A percentile compares a stretch with the other conserved stretches of the same genome.
Evolutionary conservation across 2,113 vertebrate species (phyloP).

Genomic region (Passer domesticus): DNA sequence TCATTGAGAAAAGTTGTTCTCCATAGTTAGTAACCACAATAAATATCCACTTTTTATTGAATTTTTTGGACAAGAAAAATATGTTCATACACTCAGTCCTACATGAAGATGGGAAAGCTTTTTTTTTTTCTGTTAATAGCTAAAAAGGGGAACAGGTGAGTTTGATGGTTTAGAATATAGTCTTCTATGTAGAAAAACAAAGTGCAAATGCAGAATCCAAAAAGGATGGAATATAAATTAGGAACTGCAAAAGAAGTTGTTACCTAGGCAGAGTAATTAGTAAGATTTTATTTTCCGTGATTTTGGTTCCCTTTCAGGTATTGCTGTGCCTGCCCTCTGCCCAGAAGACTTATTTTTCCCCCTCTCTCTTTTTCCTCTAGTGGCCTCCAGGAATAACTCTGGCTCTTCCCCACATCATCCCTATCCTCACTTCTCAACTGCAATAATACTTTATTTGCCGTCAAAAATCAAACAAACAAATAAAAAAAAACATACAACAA

Average conservation of each 20-base stretch:
- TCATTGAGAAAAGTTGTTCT: neutral
- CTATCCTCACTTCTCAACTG: neutral
- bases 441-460: neutral
- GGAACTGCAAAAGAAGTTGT: neutral
- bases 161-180: neutral
- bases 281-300: neutral
- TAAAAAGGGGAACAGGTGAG: neutral
- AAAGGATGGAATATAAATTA: neutral
- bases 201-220: neutral
- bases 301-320: neutral
- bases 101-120: neutral
- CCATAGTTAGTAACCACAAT: neutral
- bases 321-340: neutral
- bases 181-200: neutral
- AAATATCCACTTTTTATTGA: neutral
- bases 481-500: neutral
- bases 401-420: neutral
- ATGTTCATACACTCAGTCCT: neutral
- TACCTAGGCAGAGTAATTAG: neutral
- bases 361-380: neutral
- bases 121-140: neutral
- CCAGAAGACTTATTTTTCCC: neutral
- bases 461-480: neutral
- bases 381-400: neutral
- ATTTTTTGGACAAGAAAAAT: neutral